Base-by-base conservation (phyloP, 2,888 invertebrate genomes). In the Ditula angustiorana region DNA sequence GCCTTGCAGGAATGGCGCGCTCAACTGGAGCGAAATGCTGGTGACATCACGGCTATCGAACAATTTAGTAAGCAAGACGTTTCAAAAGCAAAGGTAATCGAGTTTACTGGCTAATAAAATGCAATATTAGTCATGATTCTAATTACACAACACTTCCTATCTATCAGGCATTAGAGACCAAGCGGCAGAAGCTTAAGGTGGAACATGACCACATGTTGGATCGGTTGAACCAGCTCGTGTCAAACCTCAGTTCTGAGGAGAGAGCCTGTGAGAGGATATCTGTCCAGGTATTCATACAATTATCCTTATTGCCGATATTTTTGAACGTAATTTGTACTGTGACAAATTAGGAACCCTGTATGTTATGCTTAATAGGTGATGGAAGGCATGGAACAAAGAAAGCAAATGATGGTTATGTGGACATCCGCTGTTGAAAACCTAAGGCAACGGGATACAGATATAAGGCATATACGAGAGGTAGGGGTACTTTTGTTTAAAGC, bases 1-100 rank as follows among this genome's bases (percentile, higher is more conserved):
- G 95, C 95, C 0, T 79, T 97, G 58, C 88, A 94, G 49, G 95
- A 95, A 56, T 96, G 96, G 96, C 94, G 95, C 24, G 95, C 96
- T 46, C 94, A 95, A 0, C 91, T 97, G 63, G 94, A 94, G 70
- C 93, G 95, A 64, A 94, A 94, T 35, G 94, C 96, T 44, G 95
- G 95, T 53, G 95, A 96, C 65, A 96, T 95, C 71, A 91, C 94
- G 26, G 85, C 96, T n/a, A 94, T 97, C 46, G 95, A 95, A 73
- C 95, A 95, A 76, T 96, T 95, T 72, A 95, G 95, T 61, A 94
- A 95, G 75, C 95, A 95, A 70, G 97, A 97, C 80, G 87, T 95
- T 19, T 94, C 94, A 56, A 94, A 93, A 72, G 95, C 95, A 47
- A 94, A 95, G 83, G 95, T 91, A 76, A 67, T 35, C 46, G 5